Evolutionary conservation across 2,888 invertebrate genomes (phyloP), one percentile per base, ranked within the genome.

Genomic region (Volucella inanis): DNA sequence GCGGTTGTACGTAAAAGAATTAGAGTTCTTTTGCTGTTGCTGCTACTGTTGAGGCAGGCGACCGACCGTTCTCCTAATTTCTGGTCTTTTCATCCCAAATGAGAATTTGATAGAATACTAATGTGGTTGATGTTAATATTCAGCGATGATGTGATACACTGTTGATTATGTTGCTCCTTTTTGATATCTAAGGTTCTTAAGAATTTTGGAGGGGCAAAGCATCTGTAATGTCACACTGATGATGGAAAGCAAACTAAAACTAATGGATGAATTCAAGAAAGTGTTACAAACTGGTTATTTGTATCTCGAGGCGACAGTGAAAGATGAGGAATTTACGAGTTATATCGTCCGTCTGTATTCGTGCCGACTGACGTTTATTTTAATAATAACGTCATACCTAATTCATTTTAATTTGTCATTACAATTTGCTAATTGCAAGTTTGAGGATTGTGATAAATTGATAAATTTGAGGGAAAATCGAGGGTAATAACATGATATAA

Each of bases 101-200:
- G 67, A 68, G 78, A 72, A 74, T 83, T 68, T 78, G 68, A 78
- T 83, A 62, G 72, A 83, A 78, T 78, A 83, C 78, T 67, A 83
- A 83, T 83, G 78, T 50, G 77, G 78, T 78, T 74, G 77, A 54
- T 49, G 82, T 62, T 72, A 64, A 72, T 78, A 72, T 52, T 82
- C 45, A 61, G 6, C 31, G 61, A 67, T 55, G 82, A 83, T 74
- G 77, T 31, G 31, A 31, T 31, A 78, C 67, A 72, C 77, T 78
- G 78, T 74, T 83, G 78, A 83, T 83, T 72, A 78, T 83, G 83
- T 72, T 83, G 72, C 77, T 71, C 55, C 50, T 72, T 67, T 72
- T 77, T 77, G 77, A 83, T 83, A 62, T 77, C 50, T 49, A 55
- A 68, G 72, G 77, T 72, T 77, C 43, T 68, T 71, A 67, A 49